Evolutionary conservation across 2,113 vertebrate species (phyloP).

Genomic region (Athene noctua): DNA sequence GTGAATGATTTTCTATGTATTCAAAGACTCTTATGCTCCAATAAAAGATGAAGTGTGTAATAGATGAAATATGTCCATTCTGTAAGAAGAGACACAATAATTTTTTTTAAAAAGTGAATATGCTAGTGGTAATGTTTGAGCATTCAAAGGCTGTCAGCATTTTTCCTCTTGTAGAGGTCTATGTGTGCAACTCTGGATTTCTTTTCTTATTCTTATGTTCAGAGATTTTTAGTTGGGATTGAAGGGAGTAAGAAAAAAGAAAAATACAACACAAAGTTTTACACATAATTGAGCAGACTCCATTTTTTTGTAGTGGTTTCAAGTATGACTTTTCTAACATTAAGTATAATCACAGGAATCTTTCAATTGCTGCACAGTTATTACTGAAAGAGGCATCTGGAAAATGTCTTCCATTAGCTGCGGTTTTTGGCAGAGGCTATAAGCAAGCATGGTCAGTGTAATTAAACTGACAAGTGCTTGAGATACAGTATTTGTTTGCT

Average conservation of each 20-base stretch:
- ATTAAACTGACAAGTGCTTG: conserved; percentile 22
- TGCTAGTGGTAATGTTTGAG: not conserved
- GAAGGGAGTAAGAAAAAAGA: not conserved
- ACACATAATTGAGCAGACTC: not conserved
- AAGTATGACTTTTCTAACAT: not conserved
- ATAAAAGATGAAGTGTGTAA: not conserved
- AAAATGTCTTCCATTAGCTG: not conserved
- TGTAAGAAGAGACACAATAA: not conserved
- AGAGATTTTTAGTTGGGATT: not conserved
- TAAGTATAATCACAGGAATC: not conserved
- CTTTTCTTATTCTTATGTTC: not conserved
- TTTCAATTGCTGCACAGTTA: not conserved
- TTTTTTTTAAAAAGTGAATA: too few species aligned
- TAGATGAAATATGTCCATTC: not conserved
- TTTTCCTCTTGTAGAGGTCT: not conserved
- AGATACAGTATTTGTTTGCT: conserved; percentile 7
- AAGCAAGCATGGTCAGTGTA: not conserved
- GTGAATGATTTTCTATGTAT: not conserved
- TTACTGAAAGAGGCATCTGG: conserved; percentile 36
- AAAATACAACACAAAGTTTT: not conserved
- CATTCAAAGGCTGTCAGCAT: not conserved
- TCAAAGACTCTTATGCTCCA: not conserved
- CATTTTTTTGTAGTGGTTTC: not conserved
- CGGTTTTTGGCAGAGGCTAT: conserved; percentile 2
- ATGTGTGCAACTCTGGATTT: not conserved